Conservation (phyloP, 64 coral and sea anemone genomes). For the Stichodactyla helianthus region DNA sequence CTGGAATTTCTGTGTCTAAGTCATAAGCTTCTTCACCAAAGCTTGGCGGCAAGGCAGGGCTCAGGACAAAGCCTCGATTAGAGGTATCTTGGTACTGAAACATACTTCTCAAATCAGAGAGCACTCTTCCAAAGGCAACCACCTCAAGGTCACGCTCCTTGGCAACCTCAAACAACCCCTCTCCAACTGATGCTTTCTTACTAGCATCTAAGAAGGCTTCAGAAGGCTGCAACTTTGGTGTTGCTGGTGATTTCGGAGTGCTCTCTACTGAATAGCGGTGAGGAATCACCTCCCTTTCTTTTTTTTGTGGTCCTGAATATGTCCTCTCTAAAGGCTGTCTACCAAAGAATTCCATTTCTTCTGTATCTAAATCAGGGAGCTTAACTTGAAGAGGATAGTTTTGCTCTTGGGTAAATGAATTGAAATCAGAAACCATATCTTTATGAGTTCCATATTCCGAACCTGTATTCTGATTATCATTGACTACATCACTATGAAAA, state of each 20-base stretch:
- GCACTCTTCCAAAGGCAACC: conserved; percentile 71
- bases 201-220: neutral
- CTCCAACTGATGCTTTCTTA: conserved; percentile 57
- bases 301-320: conserved; percentile 7
- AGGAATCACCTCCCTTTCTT: neutral
- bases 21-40: conserved; percentile 70
- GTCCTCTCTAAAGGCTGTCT: conserved; percentile 3
- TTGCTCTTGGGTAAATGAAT: neutral
- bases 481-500: neutral
- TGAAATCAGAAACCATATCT: neutral
- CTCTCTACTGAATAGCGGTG: conserved; percentile 41
- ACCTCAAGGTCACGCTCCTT: conserved; percentile 91
- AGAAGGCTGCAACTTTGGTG: neutral
- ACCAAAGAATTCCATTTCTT: conserved; percentile 21
- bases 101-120: conserved; percentile 63
- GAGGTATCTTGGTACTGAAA: conserved; percentile 58
- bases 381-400: conserved; percentile 48
- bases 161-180: conserved; percentile 90
- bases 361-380: conserved; percentile 41
- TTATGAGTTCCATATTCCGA: neutral
- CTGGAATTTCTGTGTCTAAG: conserved; percentile 39
- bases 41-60: conserved; percentile 68
- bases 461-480: neutral
- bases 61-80: conserved; percentile 86
- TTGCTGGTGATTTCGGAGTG: neutral